phyloP scores from a whole-genome alignment of 2,888 invertebrate genomes.

The Pollenia amentaria region DNA sequence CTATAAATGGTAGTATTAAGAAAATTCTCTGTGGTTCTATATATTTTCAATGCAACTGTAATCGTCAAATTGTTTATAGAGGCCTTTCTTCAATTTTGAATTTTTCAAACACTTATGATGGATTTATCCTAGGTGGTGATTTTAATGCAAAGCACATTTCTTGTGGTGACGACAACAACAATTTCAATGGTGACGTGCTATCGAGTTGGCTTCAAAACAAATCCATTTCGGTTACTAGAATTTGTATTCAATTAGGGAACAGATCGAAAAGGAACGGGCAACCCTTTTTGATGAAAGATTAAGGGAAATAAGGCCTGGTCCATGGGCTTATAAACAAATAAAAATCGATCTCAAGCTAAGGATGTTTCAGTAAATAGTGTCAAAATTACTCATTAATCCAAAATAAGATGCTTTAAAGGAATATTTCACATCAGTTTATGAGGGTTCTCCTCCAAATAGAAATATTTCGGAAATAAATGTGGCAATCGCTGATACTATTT shows the following conservation, averaged over 20 bases:
- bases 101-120: not conserved
- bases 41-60: not conserved
- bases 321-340: too few relatives aligned
- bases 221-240: not conserved
- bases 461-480: too few relatives aligned
- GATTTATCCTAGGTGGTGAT: conserved; percentile 11
- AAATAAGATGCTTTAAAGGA: not conserved
- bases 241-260: conserved; percentile 3
- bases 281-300: too few relatives aligned
- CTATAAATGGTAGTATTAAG: not conserved
- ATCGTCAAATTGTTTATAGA: not conserved
- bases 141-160: not conserved
- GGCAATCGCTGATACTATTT: too few relatives aligned
- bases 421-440: not conserved
- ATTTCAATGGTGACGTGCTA: conserved; percentile 23
- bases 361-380: not conserved
- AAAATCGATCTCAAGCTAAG: too few relatives aligned
- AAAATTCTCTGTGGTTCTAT: conserved; percentile 3
- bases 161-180: too few relatives aligned
- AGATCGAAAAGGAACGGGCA: not conserved
- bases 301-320: too few relatives aligned
- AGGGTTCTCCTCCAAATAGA: too few relatives aligned
- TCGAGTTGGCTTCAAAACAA: conserved; percentile 17
- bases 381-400: not conserved
- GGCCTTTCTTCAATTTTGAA: not conserved